Base-by-base conservation (phyloP, 2,113 vertebrate genomes). In the Zeus faber region DNA sequence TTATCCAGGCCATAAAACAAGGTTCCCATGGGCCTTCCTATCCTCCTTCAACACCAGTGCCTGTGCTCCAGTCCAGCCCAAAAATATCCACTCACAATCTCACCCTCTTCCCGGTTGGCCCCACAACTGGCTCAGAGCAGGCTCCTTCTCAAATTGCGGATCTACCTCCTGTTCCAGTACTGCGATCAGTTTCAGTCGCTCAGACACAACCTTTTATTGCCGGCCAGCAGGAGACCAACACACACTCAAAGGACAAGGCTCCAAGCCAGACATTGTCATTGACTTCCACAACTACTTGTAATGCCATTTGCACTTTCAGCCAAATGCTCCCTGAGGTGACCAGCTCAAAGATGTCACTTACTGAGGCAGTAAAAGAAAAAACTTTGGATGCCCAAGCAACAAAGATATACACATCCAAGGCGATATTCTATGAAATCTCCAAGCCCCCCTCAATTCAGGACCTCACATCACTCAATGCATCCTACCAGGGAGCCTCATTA, bases 351-450 rank as follows among this genome's bases (percentile, higher is more conserved):
- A 72, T 43, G 37, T 66, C 64, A 0, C 37, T 27, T 43, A 70
- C 56, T 50, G 59, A 80, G 47, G 55, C 54, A 23, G 39, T 49
- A 14, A 73, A 66, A 43, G 69, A 58, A 13, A 54, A 64, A 7
- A 75, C 8, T 27, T 27, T 52, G 22, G 73, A 82, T 6, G 7
- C 55, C 13, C 54, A 24, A 24, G 72, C 66, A 65, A 63, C 58
- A 25, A 82, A 46, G 50, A 77, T 84, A 37, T 84, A 84, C 43
- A 87, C 73, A 49, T 83, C 86, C 47, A 87, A 82, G 53, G 76
- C 80, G 49, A 83, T 73, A 11, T 85, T 88, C 69, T 83, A 87
- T 62, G 83, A 88, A 48, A 72, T 85, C 51, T 80, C 83, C 10
- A 89, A 83, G 57, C 80, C 70, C 26, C 62, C 58, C 4, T 77